Conservation (phyloP, 2,888 invertebrate genomes). For the Noctuana brunneofusca region DNA sequence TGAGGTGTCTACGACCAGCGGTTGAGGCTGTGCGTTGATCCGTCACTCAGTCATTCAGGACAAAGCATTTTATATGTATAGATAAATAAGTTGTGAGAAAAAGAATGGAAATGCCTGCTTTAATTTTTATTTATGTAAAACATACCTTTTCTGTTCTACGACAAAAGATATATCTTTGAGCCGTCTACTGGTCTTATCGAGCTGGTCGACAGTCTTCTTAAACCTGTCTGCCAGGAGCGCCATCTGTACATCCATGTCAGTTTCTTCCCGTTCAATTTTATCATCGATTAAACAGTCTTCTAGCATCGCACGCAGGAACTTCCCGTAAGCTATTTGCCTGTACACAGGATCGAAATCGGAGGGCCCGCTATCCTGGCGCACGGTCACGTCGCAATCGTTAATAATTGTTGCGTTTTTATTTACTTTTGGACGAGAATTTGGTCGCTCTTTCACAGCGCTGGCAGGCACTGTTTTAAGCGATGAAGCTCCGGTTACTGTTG, state of each 20-base stretch:
- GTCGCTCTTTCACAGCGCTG: conserved; percentile 42
- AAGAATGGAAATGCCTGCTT: too few species aligned
- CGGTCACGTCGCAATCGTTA: conserved; percentile 51
- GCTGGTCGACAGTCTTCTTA: conserved; percentile 66
- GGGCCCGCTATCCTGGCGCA: conserved; percentile 47
- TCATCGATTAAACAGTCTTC: conserved; percentile 70
- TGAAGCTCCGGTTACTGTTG: conserved; percentile 46
- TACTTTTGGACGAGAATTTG: conserved; percentile 44
- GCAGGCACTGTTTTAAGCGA: conserved; percentile 45
- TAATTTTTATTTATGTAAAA: conserved; percentile 16
- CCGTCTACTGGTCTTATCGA: conserved; percentile 71
- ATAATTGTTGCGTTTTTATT: conserved; percentile 48
- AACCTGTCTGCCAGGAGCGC: conserved; percentile 70
- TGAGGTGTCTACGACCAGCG: too few species aligned
- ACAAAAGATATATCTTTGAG: conserved; percentile 75
- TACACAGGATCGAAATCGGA: conserved; percentile 57
- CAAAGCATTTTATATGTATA: too few species aligned
- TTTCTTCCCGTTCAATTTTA: conserved; percentile 67
- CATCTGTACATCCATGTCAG: conserved; percentile 72
- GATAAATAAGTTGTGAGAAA: not conserved
- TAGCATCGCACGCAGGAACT: conserved; percentile 63
- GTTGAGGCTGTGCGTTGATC: too few species aligned
- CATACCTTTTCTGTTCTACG: conserved; percentile 72
- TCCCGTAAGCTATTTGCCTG: conserved; percentile 64
- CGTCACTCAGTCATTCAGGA: too few species aligned